Evolutionary conservation across 2,888 invertebrate species (phyloP).

Genomic region (Lochmaea capreae): DNA sequence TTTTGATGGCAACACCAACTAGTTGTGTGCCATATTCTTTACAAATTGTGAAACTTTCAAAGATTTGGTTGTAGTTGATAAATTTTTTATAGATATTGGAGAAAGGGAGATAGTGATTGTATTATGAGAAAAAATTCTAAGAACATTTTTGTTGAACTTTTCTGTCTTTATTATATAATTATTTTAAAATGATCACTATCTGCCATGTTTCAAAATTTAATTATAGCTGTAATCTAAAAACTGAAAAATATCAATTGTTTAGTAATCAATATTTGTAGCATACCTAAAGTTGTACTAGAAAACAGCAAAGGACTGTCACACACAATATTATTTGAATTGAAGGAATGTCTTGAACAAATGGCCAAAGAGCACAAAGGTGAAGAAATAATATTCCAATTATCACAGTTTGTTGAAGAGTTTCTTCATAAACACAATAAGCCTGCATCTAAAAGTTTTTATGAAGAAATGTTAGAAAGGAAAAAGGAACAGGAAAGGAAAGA

Average conservation of each 20-base stretch:
- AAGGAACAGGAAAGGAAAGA: conserved; percentile 75
- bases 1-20: too few species aligned
- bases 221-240: neutral
- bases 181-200: too few species aligned
- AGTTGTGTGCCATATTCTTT: too few species aligned
- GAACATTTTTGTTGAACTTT: too few species aligned
- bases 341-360: conserved; percentile 71
- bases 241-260: neutral
- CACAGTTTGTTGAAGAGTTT: conserved; percentile 83
- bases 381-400: conserved; percentile 89
- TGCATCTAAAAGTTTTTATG: conserved; percentile 85
- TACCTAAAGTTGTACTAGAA: conserved; percentile 77
- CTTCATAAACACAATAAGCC: conserved; percentile 86
- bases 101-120: too few species aligned
- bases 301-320: conserved; percentile 85
- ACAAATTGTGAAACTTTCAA: too few species aligned
- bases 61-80: too few species aligned
- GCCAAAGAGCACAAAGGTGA: conserved; percentile 75
- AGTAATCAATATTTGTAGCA: conserved; percentile 59
- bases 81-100: too few species aligned
- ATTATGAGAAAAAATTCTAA: too few species aligned
- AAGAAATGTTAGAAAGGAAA: conserved; percentile 86
- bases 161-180: too few species aligned
- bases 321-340: conserved; percentile 73
- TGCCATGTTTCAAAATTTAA: neutral